phyloP scores from a whole-genome alignment of 1,140 invertebrate species.

The Trichogramma pretiosum region DNA sequence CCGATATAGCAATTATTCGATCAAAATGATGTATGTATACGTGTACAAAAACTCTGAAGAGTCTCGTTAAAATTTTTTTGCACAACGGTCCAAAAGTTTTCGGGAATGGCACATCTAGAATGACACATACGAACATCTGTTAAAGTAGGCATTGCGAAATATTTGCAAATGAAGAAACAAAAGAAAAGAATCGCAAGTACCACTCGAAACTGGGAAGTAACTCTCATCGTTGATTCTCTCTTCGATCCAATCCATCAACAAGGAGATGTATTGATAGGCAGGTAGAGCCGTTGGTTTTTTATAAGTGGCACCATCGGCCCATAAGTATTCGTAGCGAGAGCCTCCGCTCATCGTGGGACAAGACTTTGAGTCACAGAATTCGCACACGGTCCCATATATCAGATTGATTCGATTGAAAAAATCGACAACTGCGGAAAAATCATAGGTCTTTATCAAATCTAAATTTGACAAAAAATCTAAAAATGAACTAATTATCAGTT shows the following conservation, averaged over 20 bases:
- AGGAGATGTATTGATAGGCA: slow-evolving; percentile 77
- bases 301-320: slow-evolving; percentile 80
- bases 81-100: slow-evolving; percentile 72
- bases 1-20: slow-evolving; percentile 76
- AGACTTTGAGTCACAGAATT: slow-evolving; percentile 75
- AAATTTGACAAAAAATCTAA: too few relatives aligned
- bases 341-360: slow-evolving; percentile 93
- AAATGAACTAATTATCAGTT: too few relatives aligned
- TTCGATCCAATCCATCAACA: slow-evolving; percentile 94
- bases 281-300: slow-evolving; percentile 84
- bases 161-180: slow-evolving; percentile 8
- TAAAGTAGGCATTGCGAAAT: too few relatives aligned
- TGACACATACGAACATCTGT: too few relatives aligned
- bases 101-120: slow-evolving; percentile 85
- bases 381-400: slow-evolving; percentile 83
- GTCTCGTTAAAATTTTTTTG: slow-evolving; percentile 80
- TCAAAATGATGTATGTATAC: slow-evolving; percentile 98
- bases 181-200: slow-evolving; percentile 41
- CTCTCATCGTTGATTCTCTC: slow-evolving; percentile 85
- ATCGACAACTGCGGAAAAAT: slow-evolving; percentile 80
- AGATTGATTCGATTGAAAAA: slow-evolving; percentile 95
- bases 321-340: slow-evolving; percentile 81
- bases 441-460: too few relatives aligned
- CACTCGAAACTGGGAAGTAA: slow-evolving; percentile 72
- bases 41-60: slow-evolving; percentile 93